phyloP scores from a whole-genome alignment of 1,140 invertebrate genomes.

The Megalopta genalis region DNA sequence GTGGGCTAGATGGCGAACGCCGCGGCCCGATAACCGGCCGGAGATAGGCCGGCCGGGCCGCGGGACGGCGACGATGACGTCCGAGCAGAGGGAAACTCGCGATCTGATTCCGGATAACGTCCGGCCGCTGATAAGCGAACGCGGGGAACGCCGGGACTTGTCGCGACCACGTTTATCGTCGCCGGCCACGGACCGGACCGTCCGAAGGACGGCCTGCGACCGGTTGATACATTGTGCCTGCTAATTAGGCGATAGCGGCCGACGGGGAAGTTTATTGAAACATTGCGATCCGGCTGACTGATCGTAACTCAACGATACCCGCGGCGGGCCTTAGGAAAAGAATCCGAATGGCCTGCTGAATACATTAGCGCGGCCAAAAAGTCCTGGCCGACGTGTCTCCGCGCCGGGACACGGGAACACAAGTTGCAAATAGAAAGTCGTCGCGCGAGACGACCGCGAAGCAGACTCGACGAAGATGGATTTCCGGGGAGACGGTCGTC shows the following conservation, averaged over 20 bases:
- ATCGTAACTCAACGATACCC: neutral
- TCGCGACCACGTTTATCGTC: neutral
- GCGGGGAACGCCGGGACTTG: neutral
- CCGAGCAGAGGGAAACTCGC: conserved; percentile 1
- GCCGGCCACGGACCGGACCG: too few relatives aligned
- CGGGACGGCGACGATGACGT: conserved; percentile 21
- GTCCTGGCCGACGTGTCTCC: neutral
- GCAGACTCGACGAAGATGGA: too few relatives aligned
- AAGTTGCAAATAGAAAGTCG: too few relatives aligned
- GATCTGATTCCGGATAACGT: conserved; percentile 39
- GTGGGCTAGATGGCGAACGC: neutral
- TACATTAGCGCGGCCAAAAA: too few relatives aligned
- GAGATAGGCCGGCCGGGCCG: neutral
- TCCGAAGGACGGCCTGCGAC: neutral
- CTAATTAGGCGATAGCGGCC: neutral
- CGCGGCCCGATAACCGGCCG: conserved; percentile 11
- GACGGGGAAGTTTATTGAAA: neutral
- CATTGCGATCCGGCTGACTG: neutral
- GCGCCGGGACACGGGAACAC: neutral
- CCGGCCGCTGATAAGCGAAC: conserved; percentile 11
- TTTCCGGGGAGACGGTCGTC: too few relatives aligned
- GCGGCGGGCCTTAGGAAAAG: too few relatives aligned
- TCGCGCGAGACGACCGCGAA: too few relatives aligned
- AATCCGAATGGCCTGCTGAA: too few relatives aligned
- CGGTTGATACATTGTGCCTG: neutral